phyloP scores from a whole-genome alignment of 2,797 vertebrate genomes.

The Knipowitschia caucasica region DNA sequence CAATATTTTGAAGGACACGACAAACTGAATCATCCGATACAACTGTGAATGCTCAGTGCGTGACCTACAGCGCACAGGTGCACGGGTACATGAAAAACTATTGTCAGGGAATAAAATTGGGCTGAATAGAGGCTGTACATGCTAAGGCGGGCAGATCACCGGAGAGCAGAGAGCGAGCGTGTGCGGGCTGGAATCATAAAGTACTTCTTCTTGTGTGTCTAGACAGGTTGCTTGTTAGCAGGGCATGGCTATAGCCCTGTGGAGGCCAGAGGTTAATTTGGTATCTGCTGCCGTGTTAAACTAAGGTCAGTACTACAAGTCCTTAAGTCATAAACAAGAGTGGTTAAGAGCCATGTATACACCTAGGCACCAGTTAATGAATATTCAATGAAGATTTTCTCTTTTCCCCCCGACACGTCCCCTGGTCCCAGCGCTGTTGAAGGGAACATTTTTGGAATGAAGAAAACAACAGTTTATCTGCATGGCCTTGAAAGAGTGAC shows the following conservation, averaged over 20 bases:
- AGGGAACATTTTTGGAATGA: conserved; percentile 48
- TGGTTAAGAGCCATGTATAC: conserved; percentile 81
- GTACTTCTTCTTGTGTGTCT: conserved; percentile 79
- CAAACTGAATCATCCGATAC: conserved; percentile 57
- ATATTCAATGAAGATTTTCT: conserved; percentile 78
- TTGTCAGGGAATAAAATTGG: conserved; percentile 50
- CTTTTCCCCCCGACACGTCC: conserved; percentile 35
- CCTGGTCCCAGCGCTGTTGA: conserved; percentile 53
- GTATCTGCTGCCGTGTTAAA: conserved; percentile 84
- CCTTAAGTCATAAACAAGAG: conserved; percentile 86
- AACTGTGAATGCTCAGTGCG: conserved; percentile 48
- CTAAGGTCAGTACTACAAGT: conserved; percentile 84
- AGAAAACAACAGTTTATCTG: conserved; percentile 38
- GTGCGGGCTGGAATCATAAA: conserved; percentile 71
- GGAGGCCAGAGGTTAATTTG: conserved; percentile 86
- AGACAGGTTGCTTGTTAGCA: conserved; percentile 86
- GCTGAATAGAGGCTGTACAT: conserved; percentile 52
- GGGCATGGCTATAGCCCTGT: conserved; percentile 77
- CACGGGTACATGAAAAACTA: conserved; percentile 66
- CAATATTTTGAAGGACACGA: conserved; percentile 46
- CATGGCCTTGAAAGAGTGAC: conserved; percentile 52
- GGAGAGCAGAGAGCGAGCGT: conserved; percentile 26
- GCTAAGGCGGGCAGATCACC: conserved; percentile 55
- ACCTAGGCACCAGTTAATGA: conserved; percentile 81
- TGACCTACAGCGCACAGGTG: conserved; percentile 68